These are phyloP conservation scores for Platypus cylindrus DNA, from an alignment of 2,888 invertebrate genomes.

Conservation along the genomic window DNA sequence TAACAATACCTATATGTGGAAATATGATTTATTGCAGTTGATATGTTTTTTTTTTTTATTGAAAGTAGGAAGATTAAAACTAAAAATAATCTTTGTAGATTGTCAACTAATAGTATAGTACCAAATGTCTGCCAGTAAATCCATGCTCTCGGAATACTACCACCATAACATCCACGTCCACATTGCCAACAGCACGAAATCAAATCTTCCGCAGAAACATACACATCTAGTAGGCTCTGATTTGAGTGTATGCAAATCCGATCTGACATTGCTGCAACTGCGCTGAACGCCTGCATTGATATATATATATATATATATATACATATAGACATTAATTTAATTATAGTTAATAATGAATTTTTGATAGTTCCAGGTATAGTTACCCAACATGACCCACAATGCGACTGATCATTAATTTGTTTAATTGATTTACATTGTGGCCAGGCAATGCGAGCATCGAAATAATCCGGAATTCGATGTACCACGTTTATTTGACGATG, in stretches of 20 bases:
- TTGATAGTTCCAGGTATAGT: too few relatives aligned
- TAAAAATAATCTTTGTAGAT: too few relatives aligned
- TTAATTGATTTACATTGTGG: slow-evolving; percentile 67
- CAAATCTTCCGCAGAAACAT: slow-evolving; percentile 68
- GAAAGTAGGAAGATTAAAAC: too few relatives aligned
- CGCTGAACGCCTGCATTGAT: slow-evolving; percentile 52
- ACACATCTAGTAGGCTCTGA: slow-evolving; percentile 46
- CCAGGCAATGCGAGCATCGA: slow-evolving; percentile 71
- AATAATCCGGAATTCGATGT: slow-evolving; percentile 58
- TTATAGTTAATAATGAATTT: slow-evolving; percentile 3
- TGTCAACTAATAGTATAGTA: too few relatives aligned
- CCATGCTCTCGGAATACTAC: slow-evolving; percentile 10
- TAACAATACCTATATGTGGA: slow-evolving; percentile 66
- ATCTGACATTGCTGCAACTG: slow-evolving; percentile 79
- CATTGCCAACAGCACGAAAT: slow-evolving; percentile 60
- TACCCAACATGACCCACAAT: slow-evolving; percentile 84
- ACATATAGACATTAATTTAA: too few relatives aligned
- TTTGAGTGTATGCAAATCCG: slow-evolving; percentile 67
- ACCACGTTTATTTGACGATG: too few relatives aligned
- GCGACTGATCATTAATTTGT: slow-evolving; percentile 69
- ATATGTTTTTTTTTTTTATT: too few relatives aligned
- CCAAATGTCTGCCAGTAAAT: slow-evolving; percentile 11
- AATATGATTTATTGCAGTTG: too few relatives aligned
- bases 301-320: background rate
- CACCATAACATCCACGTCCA: slow-evolving; percentile 38